phyloP scores from a whole-genome alignment of 2,888 invertebrate genomes.

The Lypha dubia region DNA sequence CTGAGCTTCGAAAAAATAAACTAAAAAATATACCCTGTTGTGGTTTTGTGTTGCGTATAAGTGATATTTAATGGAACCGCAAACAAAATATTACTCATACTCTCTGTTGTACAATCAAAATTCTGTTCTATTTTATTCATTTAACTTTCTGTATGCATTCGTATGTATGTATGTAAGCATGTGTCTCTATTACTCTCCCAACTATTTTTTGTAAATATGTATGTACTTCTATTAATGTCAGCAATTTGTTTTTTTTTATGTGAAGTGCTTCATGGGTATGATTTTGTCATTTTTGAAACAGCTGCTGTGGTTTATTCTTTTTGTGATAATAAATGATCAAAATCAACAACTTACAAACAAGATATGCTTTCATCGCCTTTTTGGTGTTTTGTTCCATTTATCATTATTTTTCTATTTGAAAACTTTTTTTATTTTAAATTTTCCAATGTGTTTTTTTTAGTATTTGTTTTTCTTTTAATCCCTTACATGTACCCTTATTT shows the following conservation, averaged over 20 bases:
- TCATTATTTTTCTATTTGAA: conserved; percentile 16
- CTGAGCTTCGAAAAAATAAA: too few relatives aligned
- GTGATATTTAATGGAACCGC: background rate
- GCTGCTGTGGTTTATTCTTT: conserved; percentile 36
- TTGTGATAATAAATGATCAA: conserved; percentile 37
- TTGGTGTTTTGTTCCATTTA: background rate
- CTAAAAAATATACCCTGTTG: background rate
- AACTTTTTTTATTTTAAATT: background rate
- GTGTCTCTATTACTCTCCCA: background rate
- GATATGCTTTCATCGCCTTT: background rate
- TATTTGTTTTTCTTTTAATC: background rate
- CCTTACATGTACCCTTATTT: background rate
- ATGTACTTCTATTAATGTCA: conserved; percentile 18
- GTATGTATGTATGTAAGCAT: too few relatives aligned
- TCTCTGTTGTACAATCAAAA: background rate
- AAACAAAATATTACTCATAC: conserved; percentile 5
- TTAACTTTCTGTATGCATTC: background rate
- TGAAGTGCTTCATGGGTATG: conserved; percentile 14
- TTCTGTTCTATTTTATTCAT: too few relatives aligned
- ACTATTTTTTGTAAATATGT: background rate
- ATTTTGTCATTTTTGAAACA: conserved; percentile 18
- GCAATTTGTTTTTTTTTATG: background rate
- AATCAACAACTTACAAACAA: conserved; percentile 30
- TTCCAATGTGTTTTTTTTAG: too few relatives aligned
- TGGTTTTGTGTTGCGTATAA: background rate